These are phyloP conservation scores for Hassar affinis DNA, from an alignment of 2,113 vertebrate genomes.

Conservation along the genomic window DNA sequence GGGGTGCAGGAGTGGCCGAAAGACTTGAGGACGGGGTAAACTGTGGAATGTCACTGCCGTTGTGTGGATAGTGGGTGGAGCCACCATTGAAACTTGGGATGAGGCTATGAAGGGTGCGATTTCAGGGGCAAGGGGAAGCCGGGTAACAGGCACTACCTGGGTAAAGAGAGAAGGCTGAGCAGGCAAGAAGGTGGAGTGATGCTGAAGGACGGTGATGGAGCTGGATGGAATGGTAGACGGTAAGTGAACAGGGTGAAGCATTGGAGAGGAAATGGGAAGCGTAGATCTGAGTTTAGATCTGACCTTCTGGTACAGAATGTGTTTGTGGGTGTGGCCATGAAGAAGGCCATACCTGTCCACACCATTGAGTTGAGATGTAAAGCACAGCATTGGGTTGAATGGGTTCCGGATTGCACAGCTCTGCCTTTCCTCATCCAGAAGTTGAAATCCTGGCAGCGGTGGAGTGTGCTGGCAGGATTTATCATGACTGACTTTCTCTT, in stretches of 20 bases:
- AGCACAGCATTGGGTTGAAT: constrained; percentile 63
- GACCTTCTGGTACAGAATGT: constrained; percentile 69
- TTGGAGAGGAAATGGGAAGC: constrained; percentile 59
- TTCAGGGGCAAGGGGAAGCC: constrained; percentile 71
- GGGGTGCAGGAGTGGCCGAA: constrained; percentile 75
- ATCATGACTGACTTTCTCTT: constrained; percentile 48
- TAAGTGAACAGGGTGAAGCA: constrained; percentile 71
- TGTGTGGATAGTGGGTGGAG: constrained; percentile 70
- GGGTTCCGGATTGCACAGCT: constrained; percentile 69
- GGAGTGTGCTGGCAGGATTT: constrained; percentile 71
- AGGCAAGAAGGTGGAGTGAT: constrained; percentile 71
- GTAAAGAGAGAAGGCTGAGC: constrained; percentile 77
- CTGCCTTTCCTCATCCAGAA: constrained; percentile 71
- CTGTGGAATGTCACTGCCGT: constrained; percentile 73
- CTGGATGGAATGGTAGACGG: constrained; percentile 73
- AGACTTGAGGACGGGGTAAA: constrained; percentile 69
- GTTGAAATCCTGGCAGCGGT: constrained; percentile 56
- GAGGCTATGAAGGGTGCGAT: constrained; percentile 69
- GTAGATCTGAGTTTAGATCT: constrained; percentile 70
- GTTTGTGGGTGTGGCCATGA: constrained; percentile 71
- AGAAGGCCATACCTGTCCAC: constrained; percentile 74
- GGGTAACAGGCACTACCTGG: constrained; percentile 72
- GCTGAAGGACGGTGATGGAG: constrained; percentile 80
- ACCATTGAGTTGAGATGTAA: constrained; percentile 69
- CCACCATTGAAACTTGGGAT: constrained; percentile 73